These are phyloP conservation scores for Chloromyia formosa DNA, from an alignment of 2,888 invertebrate genomes.

Conservation along the genomic window DNA sequence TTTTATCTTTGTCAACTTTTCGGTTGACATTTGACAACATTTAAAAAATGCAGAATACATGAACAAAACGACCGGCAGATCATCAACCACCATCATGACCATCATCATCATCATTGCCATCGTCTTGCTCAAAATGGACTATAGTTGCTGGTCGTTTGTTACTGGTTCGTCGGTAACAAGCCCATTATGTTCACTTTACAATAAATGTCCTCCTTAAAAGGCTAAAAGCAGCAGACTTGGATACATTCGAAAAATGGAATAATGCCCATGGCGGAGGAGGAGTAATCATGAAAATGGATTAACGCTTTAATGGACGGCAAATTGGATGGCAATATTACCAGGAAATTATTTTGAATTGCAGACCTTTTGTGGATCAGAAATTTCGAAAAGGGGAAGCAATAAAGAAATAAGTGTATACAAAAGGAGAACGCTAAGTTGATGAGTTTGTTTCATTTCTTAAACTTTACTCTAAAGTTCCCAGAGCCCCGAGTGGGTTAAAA, in stretches of 20 bases:
- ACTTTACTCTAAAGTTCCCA: no score
- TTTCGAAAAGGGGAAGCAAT: not conserved
- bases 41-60: constrained; percentile 19
- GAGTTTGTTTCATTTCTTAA: no score
- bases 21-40: constrained; percentile 21
- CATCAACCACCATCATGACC: not conserved
- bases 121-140: not conserved
- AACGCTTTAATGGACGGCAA: not conserved
- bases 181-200: constrained; percentile 47
- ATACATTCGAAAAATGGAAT: constrained; percentile 14
- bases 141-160: constrained; percentile 43
- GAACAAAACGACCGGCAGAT: not conserved
- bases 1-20: constrained; percentile 13
- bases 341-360: not conserved
- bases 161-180: constrained; percentile 42
- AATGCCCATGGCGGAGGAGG: not conserved
- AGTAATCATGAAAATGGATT: not conserved
- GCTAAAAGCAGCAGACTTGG: constrained; percentile 37
- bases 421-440: no score
- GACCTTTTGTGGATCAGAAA: not conserved
- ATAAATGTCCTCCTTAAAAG: constrained; percentile 48
- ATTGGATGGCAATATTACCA: not conserved
- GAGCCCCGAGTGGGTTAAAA: not conserved
- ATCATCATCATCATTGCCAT: no score
- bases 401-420: no score